Conservation (phyloP, 1,140 invertebrate species). For the Callitettix versicolor region DNA sequence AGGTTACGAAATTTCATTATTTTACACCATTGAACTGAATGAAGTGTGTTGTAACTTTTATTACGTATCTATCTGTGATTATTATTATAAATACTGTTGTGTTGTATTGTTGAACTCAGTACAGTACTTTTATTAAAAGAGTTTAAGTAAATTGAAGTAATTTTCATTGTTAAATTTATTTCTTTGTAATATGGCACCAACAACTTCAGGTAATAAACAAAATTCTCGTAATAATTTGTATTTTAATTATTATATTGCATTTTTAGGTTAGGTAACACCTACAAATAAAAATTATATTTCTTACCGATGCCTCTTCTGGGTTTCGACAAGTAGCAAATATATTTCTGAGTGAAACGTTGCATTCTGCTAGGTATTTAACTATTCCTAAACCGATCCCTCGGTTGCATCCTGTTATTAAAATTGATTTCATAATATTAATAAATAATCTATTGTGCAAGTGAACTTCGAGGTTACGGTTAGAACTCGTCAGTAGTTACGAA, state of each 20-base stretch:
- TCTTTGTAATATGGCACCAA: neutral
- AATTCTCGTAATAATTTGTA: neutral
- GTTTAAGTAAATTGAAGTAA: no score
- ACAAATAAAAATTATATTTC: neutral
- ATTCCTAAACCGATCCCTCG: slow-evolving; percentile 77
- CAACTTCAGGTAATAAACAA: slow-evolving; percentile 9
- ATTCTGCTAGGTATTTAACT: slow-evolving; percentile 50
- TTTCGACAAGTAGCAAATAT: slow-evolving; percentile 67
- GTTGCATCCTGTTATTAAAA: slow-evolving; percentile 80
- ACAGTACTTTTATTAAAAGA: no score
- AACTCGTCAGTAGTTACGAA: no score
- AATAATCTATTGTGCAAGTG: no score
- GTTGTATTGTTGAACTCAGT: no score
- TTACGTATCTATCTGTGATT: no score
- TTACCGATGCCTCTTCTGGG: slow-evolving; percentile 40
- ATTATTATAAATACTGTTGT: no score
- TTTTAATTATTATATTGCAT: neutral
- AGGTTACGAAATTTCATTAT: no score
- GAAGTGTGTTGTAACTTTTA: no score
- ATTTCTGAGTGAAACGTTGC: slow-evolving; percentile 41
- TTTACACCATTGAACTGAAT: no score
- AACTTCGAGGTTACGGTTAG: no score
- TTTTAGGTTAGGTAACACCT: neutral
- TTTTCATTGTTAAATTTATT: no score
- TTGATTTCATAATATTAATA: slow-evolving; percentile 50